Base-by-base conservation (phyloP, 2,888 invertebrate species). In the Ryuthela nishihirai region DNA sequence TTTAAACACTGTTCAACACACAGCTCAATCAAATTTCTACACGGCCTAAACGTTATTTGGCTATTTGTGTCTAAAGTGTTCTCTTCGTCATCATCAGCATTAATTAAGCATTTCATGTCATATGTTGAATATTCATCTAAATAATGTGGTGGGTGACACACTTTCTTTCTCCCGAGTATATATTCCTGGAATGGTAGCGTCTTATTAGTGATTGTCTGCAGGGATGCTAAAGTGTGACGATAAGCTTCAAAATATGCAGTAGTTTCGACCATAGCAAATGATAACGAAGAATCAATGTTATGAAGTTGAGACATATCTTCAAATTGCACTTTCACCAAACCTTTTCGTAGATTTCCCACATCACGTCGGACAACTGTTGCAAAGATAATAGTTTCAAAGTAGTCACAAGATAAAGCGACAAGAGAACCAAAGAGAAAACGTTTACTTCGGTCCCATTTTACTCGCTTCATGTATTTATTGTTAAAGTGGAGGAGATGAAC, bases 241-340 rank as follows among this genome's bases (percentile, higher is more conserved):
- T 89, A 90, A 0, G 89, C 87, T 69, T 89, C 89, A 70, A 89
- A 88, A 72, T 85, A 91, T 0, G 85, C 83, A 45, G 82, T 83
- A 46, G 86, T 84, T 71, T 89, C 88, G 2, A 86, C 80, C 85
- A 89, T 85, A 0, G 81, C 69, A 59, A 80, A 59, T 18, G 35
- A 26, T 10, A 9, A 29, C 2, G 17, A 34, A 10, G 24, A 43
- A 18, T 17, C 39, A 1, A 59, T 21, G 12, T 21, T 53, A 18
- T 53, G 44, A n/a, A 59, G 43, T 39, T 45, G 42, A n/a, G 38
- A 43, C 9, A 38, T 12, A 12, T 54, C 40, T 40, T 59, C 62
- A 49, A 62, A 59, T 10, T 41, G 26, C 15, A 62, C 24, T 26
- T 40, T 17, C 70, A 83, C 80, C 73, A 78, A 79, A 53, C 84